Evolutionary conservation across 2,113 vertebrate genomes (phyloP), one percentile per base, ranked within the genome.

Genomic region (Tragelaphus scriptus): DNA sequence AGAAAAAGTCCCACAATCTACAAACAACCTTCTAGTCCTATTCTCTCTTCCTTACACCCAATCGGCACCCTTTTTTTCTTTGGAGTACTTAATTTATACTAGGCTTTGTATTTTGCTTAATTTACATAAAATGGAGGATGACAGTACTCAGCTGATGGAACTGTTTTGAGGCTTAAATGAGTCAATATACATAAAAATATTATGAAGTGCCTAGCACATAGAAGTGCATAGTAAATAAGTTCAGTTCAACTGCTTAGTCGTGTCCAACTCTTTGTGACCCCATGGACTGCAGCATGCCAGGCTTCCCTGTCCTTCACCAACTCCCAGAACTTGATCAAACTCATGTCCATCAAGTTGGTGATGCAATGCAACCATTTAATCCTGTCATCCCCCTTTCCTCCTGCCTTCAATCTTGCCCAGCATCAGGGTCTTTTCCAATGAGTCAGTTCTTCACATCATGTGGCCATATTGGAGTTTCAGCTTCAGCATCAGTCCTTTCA

Each of bases 41-140:
- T 5, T 49, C 79, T 55, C 63, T 75, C 81, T 86, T 68, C 88
- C 49, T 94, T 82, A 93, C 75, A 40, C 81, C 30, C 32, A 0
- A 7, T 17, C 81, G 3, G 6, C 6, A 23, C 6, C 11, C 4
- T 10, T 51, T 81, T 51, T 49, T 44, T 88, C 93, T 36, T 80
- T 25, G 82, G 6, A 90, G 80, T 49, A 61, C 75, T 90, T 80
- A 32, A 47, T 58, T 44, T 92, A 82, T n/a, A 80, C 32, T 23
- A 92, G 49, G 40, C 10, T 44, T 91, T 92, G 14, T 26, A 32
- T 61, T 89, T 95, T 87, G 86, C 75, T 89, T 59, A 80, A 95
- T 71, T 91, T 71, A 65, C 30, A 5, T 84, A 92, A 90, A 97
- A 36, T 63, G 23, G 17, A 59, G 25, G 3, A 58, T 65, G 53